Evolutionary conservation across 2,797 vertebrate genomes (phyloP).

Genomic region (Kryptopterus vitreolus): DNA sequence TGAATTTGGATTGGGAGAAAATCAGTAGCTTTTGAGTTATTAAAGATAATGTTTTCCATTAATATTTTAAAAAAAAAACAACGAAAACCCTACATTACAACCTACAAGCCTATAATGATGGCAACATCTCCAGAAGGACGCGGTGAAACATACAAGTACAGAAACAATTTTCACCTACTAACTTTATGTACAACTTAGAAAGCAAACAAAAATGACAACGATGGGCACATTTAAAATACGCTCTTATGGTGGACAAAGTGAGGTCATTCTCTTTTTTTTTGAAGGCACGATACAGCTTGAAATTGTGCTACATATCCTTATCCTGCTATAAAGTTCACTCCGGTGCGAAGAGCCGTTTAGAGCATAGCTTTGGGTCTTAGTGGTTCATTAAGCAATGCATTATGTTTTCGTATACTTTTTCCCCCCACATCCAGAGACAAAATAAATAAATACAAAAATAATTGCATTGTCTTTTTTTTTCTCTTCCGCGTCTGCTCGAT

Average conservation of each 20-base stretch:
- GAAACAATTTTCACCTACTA: constrained; percentile 50
- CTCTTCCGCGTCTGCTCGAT: constrained; percentile 46
- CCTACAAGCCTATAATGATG: constrained; percentile 49
- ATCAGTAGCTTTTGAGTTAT: constrained; percentile 75
- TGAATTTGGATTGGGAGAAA: constrained; percentile 60
- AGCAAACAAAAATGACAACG: constrained; percentile 56
- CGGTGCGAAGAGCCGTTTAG: constrained; percentile 59
- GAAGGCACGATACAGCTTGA: constrained; percentile 93
- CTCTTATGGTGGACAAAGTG: constrained; percentile 75
- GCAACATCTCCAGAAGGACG: constrained; percentile 60
- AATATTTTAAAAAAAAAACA: constrained; percentile 54
- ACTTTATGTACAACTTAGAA: constrained; percentile 63
- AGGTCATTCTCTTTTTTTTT: constrained; percentile 83
- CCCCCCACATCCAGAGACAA: constrained; percentile 57
- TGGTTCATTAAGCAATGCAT: constrained; percentile 64
- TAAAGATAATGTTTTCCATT: constrained; percentile 58
- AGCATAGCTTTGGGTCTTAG: constrained; percentile 78
- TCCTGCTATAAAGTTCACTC: constrained; percentile 63
- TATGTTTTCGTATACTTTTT: constrained; percentile 63
- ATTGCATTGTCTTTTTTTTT: constrained; percentile 59
- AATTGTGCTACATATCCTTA: constrained; percentile 82
- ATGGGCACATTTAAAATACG: constrained; percentile 79
- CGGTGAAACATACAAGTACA: constrained; percentile 59
- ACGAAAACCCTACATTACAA: constrained; percentile 35
- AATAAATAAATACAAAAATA: constrained; percentile 88